These are phyloP conservation scores for Hartigia nigra DNA, from an alignment of 2,888 invertebrate genomes.

Conservation along the genomic window DNA sequence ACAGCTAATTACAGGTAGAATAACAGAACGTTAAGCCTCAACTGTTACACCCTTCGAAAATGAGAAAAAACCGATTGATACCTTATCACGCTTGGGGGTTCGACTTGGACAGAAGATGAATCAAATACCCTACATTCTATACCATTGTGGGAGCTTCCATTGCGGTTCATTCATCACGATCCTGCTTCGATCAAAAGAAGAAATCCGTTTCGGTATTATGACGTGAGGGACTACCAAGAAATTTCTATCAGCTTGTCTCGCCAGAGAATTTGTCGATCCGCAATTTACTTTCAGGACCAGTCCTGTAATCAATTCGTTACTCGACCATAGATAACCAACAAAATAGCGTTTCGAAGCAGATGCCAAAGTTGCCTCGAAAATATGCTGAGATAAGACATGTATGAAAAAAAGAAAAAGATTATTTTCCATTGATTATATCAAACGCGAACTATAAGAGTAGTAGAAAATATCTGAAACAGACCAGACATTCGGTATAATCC, in stretches of 20 bases:
- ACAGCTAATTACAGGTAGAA: slow-evolving; percentile 21
- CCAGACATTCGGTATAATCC: slow-evolving; percentile 40
- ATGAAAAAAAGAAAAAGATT: neutral
- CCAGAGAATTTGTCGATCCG: neutral
- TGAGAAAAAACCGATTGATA: slow-evolving; percentile 5
- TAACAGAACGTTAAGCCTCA: slow-evolving; percentile 14
- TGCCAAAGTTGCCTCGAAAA: too few relatives aligned
- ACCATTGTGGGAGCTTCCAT: neutral
- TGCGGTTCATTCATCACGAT: slow-evolving; percentile 9
- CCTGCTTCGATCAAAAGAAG: neutral
- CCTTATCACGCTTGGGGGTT: slow-evolving; percentile 6
- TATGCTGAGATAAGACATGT: neutral
- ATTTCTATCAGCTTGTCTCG: neutral
- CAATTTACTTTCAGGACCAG: neutral
- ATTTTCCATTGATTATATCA: neutral
- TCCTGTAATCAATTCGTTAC: neutral
- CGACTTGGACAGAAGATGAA: neutral
- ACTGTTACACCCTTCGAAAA: neutral
- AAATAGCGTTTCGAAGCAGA: neutral
- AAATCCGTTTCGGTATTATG: slow-evolving; percentile 4
- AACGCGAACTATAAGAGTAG: neutral
- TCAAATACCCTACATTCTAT: neutral
- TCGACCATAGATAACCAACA: neutral
- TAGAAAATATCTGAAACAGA: neutral
- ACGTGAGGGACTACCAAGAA: neutral